phyloP scores from a whole-genome alignment of 1,140 invertebrate species.

The Papilio machaon region DNA sequence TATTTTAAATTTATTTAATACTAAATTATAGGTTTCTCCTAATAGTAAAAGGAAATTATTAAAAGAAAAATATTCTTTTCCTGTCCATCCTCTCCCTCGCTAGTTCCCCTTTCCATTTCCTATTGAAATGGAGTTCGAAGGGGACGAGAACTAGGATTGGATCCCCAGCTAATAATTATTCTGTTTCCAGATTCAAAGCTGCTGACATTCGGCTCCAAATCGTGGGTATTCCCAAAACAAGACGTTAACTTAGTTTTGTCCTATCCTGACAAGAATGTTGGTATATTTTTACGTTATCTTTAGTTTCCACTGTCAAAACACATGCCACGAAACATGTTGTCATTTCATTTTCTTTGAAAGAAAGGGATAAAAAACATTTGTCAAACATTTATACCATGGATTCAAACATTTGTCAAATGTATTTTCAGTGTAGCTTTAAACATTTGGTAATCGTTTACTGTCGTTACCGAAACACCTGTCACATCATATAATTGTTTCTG shows the following conservation, averaged over 20 bases:
- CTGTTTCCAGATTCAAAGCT: conserved; percentile 69
- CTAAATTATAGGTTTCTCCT: too few relatives aligned
- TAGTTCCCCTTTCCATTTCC: too few relatives aligned
- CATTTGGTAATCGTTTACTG: neutral
- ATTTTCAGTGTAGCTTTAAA: neutral
- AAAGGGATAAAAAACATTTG: neutral
- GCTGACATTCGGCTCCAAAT: conserved; percentile 80
- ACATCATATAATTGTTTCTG: too few relatives aligned
- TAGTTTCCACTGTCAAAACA: neutral
- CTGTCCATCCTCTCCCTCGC: too few relatives aligned
- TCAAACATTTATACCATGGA: neutral
- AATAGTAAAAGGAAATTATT: too few relatives aligned
- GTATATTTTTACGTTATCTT: conserved; percentile 39
- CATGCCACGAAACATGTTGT: neutral
- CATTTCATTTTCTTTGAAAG: neutral
- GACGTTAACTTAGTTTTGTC: conserved; percentile 62
- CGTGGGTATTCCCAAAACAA: conserved; percentile 73
- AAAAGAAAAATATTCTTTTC: conserved; percentile 25
- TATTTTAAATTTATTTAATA: too few relatives aligned
- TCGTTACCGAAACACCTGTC: too few relatives aligned
- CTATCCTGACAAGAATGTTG: conserved; percentile 57
- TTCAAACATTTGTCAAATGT: too few relatives aligned
- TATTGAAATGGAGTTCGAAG: too few relatives aligned
- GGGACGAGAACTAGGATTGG: too few relatives aligned
- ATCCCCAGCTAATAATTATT: neutral